These are phyloP conservation scores for Triplophysa dalaica DNA, from an alignment of 2,113 vertebrate genomes.

Conservation along the genomic window DNA sequence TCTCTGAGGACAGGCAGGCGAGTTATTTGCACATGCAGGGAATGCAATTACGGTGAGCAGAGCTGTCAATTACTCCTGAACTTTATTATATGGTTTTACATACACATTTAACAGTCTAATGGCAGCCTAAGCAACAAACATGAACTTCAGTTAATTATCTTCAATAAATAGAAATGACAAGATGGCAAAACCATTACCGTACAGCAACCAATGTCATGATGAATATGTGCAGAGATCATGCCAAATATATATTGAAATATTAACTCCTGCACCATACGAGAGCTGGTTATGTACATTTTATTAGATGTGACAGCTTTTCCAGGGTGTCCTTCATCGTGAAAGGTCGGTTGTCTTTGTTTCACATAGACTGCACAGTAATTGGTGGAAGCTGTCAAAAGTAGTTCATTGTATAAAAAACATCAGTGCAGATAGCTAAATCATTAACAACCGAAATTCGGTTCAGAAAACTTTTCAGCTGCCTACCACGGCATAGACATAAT, in stretches of 20 bases:
- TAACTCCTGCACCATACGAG: background rate
- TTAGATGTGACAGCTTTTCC: background rate
- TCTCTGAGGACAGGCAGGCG: conserved; percentile 40
- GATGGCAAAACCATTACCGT: conserved; percentile 22
- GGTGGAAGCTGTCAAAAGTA: background rate
- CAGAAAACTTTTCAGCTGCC: too few species aligned
- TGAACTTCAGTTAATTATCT: conserved; percentile 13
- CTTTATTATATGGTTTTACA: conserved; percentile 30
- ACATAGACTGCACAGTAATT: background rate
- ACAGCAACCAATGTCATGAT: background rate
- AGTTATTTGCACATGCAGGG: conserved; percentile 23
- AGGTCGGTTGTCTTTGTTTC: background rate
- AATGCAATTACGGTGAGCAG: conserved; percentile 12
- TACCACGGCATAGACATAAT: too few species aligned
- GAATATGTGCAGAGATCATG: background rate
- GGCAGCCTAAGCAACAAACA: conserved; percentile 28
- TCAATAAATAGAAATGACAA: conserved; percentile 34
- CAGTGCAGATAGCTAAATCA: too few species aligned
- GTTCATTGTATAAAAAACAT: too few species aligned
- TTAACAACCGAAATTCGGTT: too few species aligned
- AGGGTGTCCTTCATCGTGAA: too few species aligned
- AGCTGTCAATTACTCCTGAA: conserved; percentile 37
- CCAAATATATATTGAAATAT: background rate
- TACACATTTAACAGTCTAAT: conserved; percentile 46
- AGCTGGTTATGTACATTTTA: background rate